phyloP scores from a whole-genome alignment of 1,140 invertebrate genomes.

The Agraylea sexmaculata region DNA sequence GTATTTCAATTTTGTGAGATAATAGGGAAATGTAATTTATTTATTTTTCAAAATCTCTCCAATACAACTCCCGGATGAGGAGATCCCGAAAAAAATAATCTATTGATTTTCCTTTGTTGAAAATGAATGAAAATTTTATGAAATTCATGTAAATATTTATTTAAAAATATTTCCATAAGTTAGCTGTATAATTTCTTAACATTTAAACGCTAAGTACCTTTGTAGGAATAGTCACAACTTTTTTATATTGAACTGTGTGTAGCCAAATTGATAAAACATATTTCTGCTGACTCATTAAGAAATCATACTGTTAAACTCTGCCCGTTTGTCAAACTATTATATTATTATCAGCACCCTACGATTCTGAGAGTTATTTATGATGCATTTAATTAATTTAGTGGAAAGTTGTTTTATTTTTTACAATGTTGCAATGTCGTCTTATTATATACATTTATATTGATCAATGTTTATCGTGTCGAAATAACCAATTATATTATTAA shows the following conservation, averaged over 20 bases:
- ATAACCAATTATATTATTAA: too few relatives aligned
- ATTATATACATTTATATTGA: too few relatives aligned
- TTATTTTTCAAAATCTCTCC: conserved; percentile 11
- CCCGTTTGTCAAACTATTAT: neutral
- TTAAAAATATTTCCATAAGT: conserved; percentile 20
- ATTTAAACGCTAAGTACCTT: conserved; percentile 23
- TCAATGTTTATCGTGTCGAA: too few relatives aligned
- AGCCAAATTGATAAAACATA: too few relatives aligned
- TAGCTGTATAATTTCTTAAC: conserved; percentile 16
- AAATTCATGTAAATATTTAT: conserved; percentile 22
- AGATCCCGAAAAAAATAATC: too few relatives aligned
- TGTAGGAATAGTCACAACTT: conserved; percentile 18
- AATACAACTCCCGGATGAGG: conserved; percentile 4
- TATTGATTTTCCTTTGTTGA: conserved; percentile 7
- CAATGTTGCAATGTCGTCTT: too few relatives aligned
- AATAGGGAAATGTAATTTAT: conserved; percentile 5
- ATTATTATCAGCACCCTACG: neutral
- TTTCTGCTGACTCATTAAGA: neutral
- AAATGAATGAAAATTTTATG: conserved; percentile 5
- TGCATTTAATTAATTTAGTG: too few relatives aligned
- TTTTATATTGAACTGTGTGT: too few relatives aligned
- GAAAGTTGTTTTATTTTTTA: too few relatives aligned
- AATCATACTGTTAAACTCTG: neutral
- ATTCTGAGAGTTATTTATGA: too few relatives aligned
- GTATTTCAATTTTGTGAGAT: conserved; percentile 4